Conservation (phyloP, 2,113 vertebrate genomes). For the Hymenochirus boettgeri region DNA sequence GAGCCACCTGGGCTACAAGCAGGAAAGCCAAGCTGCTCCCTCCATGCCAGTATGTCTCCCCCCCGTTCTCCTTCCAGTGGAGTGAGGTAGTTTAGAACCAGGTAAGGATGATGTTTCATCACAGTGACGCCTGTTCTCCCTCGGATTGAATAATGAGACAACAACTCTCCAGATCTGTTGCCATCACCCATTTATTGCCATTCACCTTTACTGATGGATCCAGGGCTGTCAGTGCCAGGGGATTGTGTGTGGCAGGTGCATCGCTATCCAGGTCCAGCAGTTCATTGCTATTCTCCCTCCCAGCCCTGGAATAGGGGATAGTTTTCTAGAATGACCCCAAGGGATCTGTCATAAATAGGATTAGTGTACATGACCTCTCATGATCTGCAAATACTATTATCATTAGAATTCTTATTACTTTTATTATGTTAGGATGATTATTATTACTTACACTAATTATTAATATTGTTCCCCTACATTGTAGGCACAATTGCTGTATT, state of each 20-base stretch:
- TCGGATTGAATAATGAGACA: not conserved
- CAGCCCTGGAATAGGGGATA: too few relatives aligned
- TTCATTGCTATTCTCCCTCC: too few relatives aligned
- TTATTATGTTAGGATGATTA: too few relatives aligned
- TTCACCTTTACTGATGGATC: not conserved
- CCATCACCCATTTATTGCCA: not conserved
- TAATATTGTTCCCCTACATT: too few relatives aligned
- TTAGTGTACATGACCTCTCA: too few relatives aligned
- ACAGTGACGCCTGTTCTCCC: slow-evolving; percentile 28
- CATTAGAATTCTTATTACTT: too few relatives aligned
- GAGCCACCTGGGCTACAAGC: not conserved
- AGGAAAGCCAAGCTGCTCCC: slow-evolving; percentile 12
- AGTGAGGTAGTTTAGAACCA: slow-evolving; percentile 33
- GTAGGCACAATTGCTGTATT: too few relatives aligned
- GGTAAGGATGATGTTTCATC: slow-evolving; percentile 7
- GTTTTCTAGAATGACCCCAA: too few relatives aligned
- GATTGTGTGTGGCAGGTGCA: not conserved
- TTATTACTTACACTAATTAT: too few relatives aligned
- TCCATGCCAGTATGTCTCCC: slow-evolving; percentile 19
- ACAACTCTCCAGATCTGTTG: slow-evolving; percentile 1
- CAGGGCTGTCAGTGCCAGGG: not conserved
- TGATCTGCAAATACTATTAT: too few relatives aligned
- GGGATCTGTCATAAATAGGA: too few relatives aligned
- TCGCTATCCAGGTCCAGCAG: slow-evolving; percentile 21
- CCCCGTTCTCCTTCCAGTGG: slow-evolving; percentile 20